Conservation (phyloP, 2,888 invertebrate genomes). For the Lithosia quadra region DNA sequence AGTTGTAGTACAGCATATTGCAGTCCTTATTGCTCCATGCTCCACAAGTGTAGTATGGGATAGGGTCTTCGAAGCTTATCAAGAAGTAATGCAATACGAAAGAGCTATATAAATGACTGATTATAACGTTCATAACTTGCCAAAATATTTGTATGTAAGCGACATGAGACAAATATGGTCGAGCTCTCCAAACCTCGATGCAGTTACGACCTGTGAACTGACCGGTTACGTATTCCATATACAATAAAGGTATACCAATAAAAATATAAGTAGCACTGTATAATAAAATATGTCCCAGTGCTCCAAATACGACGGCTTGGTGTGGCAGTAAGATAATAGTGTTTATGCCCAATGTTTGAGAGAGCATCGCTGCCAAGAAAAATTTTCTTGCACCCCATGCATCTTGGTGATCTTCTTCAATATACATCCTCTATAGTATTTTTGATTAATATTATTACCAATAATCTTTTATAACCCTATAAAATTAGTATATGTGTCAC, state of each 20-base stretch:
- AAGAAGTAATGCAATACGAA: conserved; percentile 76
- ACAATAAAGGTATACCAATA: conserved; percentile 73
- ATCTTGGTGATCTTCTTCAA: conserved; percentile 26
- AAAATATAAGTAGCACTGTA: conserved; percentile 56
- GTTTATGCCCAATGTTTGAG: conserved; percentile 61
- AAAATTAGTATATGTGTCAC: neutral
- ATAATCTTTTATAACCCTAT: neutral
- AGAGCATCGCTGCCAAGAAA: conserved; percentile 61
- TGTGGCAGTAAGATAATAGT: conserved; percentile 60
- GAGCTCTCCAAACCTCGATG: conserved; percentile 70
- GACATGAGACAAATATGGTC: conserved; percentile 70
- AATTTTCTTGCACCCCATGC: conserved; percentile 52
- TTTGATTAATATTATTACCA: neutral
- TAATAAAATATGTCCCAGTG: conserved; percentile 60
- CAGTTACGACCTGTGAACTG: conserved; percentile 78
- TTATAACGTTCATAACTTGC: conserved; percentile 62
- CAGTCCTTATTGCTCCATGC: conserved; percentile 64
- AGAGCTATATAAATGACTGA: conserved; percentile 63
- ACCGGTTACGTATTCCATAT: conserved; percentile 75
- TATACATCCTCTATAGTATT: conserved; percentile 23
- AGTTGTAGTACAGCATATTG: conserved; percentile 64
- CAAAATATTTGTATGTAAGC: conserved; percentile 69
- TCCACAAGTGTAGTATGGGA: conserved; percentile 74
- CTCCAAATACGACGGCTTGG: conserved; percentile 59
- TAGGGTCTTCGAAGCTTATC: conserved; percentile 73